A percentile compares a stretch with the other conserved stretches of the same genome.
Evolutionary conservation across 2,797 vertebrate genomes (phyloP).

Genomic region (Holocentrus rufus): DNA sequence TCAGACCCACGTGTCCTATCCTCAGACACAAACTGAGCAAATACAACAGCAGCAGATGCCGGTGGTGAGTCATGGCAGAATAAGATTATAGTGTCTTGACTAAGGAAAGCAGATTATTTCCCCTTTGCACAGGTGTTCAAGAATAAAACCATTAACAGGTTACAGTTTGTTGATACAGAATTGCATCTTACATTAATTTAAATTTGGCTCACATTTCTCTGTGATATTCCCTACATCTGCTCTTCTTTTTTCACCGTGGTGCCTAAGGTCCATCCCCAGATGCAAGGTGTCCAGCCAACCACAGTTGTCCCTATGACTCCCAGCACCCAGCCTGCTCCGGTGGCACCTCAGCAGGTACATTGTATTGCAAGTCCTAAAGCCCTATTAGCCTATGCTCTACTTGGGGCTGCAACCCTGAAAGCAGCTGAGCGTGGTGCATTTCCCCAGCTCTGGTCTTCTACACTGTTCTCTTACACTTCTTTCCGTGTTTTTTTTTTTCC

Average conservation of each 20-base stretch:
- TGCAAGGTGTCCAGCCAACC: constrained; percentile 79
- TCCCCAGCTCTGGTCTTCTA: background rate
- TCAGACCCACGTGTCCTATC: constrained; percentile 74
- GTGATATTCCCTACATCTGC: constrained; percentile 1
- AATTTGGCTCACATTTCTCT: background rate
- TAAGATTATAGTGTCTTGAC: background rate
- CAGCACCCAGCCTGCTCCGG: constrained; percentile 76
- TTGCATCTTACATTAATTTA: background rate
- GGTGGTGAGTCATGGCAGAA: constrained; percentile 83
- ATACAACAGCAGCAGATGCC: constrained; percentile 75
- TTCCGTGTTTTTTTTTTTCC: constrained; percentile 21
- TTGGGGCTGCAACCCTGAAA: constrained; percentile 13
- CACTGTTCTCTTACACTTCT: constrained; percentile 4
- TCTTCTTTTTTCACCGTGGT: constrained; percentile 13
- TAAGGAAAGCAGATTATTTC: background rate
- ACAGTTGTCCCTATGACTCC: constrained; percentile 75
- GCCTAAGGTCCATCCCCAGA: constrained; percentile 70
- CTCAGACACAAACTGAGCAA: constrained; percentile 76
- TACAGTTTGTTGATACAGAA: background rate
- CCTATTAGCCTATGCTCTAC: constrained; percentile 17
- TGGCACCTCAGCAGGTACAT: constrained; percentile 84
- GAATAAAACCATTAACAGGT: too few species aligned
- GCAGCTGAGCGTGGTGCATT: constrained; percentile 8
- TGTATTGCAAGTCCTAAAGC: constrained; percentile 2
- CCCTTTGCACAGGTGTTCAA: background rate